Base-by-base conservation (phyloP, 2,888 invertebrate genomes). In the Leptothorax acervorum region DNA sequence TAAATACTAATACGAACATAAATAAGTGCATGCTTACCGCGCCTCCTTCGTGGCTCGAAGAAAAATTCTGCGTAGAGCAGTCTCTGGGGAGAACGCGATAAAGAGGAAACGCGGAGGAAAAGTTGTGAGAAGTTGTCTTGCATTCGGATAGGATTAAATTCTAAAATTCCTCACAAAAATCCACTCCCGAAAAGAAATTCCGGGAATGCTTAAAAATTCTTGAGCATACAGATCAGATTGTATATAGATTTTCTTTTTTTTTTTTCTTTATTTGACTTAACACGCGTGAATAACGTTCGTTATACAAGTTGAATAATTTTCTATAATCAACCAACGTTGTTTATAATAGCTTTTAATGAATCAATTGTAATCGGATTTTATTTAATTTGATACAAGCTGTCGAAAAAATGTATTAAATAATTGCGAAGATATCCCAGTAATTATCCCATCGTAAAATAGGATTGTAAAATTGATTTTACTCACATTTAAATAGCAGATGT, bases 1-100 rank as follows among this genome's bases (percentile, higher is more conserved):
- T 90, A 90, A 90, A 90, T 90, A 90, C 89, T 90, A 89, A 90
- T 90, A 89, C 90, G 88, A 86, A 86, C 85, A 88, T 90, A 90
- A 90, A 90, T 91, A 89, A 87, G 86, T 89, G 78, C 76, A 86
- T 86, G 84, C 86, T 86, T 81, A 48, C 62, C 76, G 85, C 84
- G 83, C 83, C 85, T 84, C 74, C 81, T 71, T 63, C 68, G 79
- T 53, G 39, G 75, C 31, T n/a, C 76, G 74, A 48, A 82, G 86
- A 85, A 89, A 68, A 89, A 89, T 87, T 87, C 89, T 85, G 88
- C 88, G 70, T 78, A 73, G 55, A 68, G 42, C 15, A 78, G 48
- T 81, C 79, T 31, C 76, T 12, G 8, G 48, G 45, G 68, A 31
- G 42, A 60, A 51, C 60, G 79, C 71, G 57, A 60, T 42, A 78